A percentile compares a stretch with the other conserved stretches of the same genome.
These are phyloP conservation scores for Chymomyza procnemis DNA, from an alignment of 2,888 invertebrate species.

Conservation along the genomic window DNA sequence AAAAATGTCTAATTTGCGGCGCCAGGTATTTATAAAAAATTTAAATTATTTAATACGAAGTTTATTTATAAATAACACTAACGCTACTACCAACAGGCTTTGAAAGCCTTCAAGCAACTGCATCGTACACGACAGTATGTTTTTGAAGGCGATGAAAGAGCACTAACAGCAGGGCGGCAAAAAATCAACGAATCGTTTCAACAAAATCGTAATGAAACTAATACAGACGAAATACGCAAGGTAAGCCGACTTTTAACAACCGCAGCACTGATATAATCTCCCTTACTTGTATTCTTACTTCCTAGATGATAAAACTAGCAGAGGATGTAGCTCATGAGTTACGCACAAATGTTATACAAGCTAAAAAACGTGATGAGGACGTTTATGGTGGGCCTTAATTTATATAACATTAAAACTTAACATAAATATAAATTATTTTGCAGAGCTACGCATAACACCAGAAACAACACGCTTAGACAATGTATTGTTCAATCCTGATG, in stretches of 20 bases:
- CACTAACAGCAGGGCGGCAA: slow-evolving; percentile 82
- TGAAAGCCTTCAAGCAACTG: slow-evolving; percentile 85
- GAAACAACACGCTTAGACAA: slow-evolving; percentile 80
- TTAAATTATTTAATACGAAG: slow-evolving; percentile 5
- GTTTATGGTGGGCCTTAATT: slow-evolving; percentile 80
- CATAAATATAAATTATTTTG: not conserved
- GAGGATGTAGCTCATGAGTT: slow-evolving; percentile 85
- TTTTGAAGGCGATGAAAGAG: slow-evolving; percentile 83
- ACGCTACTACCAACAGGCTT: slow-evolving; percentile 78
- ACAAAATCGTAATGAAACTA: slow-evolving; percentile 83
- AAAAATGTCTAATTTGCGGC: slow-evolving; percentile 68
- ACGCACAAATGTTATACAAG: slow-evolving; percentile 86
- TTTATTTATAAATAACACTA: not conserved
- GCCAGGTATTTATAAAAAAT: slow-evolving; percentile 53
- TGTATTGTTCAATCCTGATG: slow-evolving; percentile 81
- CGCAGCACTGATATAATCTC: no score
- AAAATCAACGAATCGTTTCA: slow-evolving; percentile 88
- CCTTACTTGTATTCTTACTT: slow-evolving; percentile 21
- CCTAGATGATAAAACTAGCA: slow-evolving; percentile 84
- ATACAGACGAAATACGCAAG: slow-evolving; percentile 82
- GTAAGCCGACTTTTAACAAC: slow-evolving; percentile 74
- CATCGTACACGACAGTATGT: slow-evolving; percentile 84
- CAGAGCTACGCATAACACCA: slow-evolving; percentile 72
- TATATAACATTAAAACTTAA: not conserved
- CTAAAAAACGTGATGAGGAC: slow-evolving; percentile 83